Evolutionary conservation across 2,113 vertebrate genomes (phyloP), one percentile per base, ranked within the genome.

Genomic region (Taxidea taxus): DNA sequence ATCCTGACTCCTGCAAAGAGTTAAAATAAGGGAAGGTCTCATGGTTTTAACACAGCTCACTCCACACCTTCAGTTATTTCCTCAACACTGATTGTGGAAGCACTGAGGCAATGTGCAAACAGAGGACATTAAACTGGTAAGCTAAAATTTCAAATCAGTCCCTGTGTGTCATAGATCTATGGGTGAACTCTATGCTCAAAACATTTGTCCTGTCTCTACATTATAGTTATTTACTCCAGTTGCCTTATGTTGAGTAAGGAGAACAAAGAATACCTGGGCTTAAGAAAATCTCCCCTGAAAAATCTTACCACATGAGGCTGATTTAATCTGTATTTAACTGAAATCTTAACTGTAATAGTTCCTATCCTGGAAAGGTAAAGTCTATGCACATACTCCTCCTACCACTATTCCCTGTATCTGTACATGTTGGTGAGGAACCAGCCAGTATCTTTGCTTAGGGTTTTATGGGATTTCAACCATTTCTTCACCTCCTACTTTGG

Each of bases 41-140:
- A 0, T 92, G 20, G 70, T 77, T 77, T 88, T 18, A 58, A 60
- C 31, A 70, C 16, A 20, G 14, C 42, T 87, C 21, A 83, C 4
- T 82, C 10, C 8, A 85, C 12, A 85, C 18, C 44, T 64, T 23
- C 6, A 91, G 23, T 88, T 49, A 25, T 85, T 51, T 83, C 42
- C 23, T 88, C 64, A 34, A 84, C 31, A 77, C 15, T 94, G 37
- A 70, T 88, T 93, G 87, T 78, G 84, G 84, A 92, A 95, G n/a
- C 4, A 29, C 3, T 49, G 84, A 95, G 82, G 18, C 27, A 80
- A 91, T 80, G 90, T 92, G 9, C 31, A 95, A 85, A 81, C 34
- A 95, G 20, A 95, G 1, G 14, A 13, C 25, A 64, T 75, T 42
- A 96, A 87, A 95, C 84, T 92, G 51, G 47, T 80, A 81, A 60